These are phyloP conservation scores for Pentalonia nigronervosa DNA, from an alignment of 1,140 invertebrate genomes.

Conservation along the genomic window DNA sequence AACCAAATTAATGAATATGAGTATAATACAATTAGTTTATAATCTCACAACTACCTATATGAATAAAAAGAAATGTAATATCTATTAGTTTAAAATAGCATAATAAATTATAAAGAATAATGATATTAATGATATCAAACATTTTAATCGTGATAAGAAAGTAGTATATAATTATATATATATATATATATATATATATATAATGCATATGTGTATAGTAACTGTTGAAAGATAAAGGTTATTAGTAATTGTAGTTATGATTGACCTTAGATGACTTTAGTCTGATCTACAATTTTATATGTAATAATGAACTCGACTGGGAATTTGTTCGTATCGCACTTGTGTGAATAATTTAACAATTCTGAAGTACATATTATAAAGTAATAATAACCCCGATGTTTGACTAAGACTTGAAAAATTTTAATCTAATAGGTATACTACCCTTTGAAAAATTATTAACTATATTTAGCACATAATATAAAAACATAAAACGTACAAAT, in stretches of 20 bases:
- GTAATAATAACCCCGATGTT: background rate
- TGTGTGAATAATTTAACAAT: background rate
- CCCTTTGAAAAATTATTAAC: background rate
- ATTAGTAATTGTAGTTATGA: slow-evolving; percentile 8
- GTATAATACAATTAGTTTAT: background rate
- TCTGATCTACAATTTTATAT: background rate
- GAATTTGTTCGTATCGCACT: background rate
- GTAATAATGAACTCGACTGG: background rate
- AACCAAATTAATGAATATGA: background rate
- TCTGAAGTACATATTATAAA: background rate
- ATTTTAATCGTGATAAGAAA: slow-evolving; percentile 9
- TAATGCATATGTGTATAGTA: background rate
- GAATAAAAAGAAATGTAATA: background rate
- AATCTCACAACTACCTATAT: background rate
- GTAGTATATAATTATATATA: slow-evolving; percentile 16
- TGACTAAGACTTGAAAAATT: background rate
- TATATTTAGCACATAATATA: background rate
- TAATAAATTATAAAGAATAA: slow-evolving; percentile 5
- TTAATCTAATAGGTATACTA: background rate
- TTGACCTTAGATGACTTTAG: slow-evolving; percentile 56
- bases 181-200: background rate
- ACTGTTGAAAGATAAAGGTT: slow-evolving; percentile 27
- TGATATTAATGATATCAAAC: slow-evolving; percentile 15
- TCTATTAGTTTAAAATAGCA: background rate
- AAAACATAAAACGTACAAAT: background rate